Percentiles rank a stretch among this genome's conserved stretches.
phyloP scores from a whole-genome alignment of 2,113 vertebrate genomes.

The Laticauda laticaudata region DNA sequence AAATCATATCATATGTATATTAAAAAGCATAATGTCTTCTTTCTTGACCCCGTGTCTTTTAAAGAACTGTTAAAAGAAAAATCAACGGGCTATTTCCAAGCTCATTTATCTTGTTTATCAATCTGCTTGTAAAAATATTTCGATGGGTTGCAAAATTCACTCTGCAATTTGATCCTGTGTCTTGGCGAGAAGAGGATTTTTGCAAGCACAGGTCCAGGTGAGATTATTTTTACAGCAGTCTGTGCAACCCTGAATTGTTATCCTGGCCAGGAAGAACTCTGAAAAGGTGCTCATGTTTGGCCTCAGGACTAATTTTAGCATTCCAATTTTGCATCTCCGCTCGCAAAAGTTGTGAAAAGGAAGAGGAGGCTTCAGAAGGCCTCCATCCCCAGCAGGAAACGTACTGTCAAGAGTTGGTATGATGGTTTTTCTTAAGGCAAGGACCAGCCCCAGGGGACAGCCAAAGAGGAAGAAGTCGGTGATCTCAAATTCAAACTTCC shows the following conservation, averaged over 20 bases:
- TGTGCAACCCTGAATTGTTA: not conserved
- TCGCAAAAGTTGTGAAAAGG: not conserved
- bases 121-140: not conserved
- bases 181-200: not conserved
- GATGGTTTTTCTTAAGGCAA: slow-evolving; percentile 93
- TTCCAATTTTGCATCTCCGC: not conserved
- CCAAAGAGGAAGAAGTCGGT: slow-evolving; percentile 96
- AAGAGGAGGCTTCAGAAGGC: not conserved
- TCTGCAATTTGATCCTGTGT: too few species aligned
- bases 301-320: not conserved
- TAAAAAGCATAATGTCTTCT: not conserved
- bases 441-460: slow-evolving; percentile 91
- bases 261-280: not conserved
- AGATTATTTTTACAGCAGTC: not conserved
- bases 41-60: not conserved
- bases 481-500: slow-evolving; percentile 95
- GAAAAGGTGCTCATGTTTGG: not conserved
- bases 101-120: not conserved
- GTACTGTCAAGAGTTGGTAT: slow-evolving; percentile 90
- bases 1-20: not conserved
- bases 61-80: not conserved
- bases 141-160: too few species aligned
- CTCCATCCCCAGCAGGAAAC: slow-evolving; percentile 39
- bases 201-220: not conserved
- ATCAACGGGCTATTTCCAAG: not conserved